Conservation (phyloP, 2,888 invertebrate species). For the Trichacis sp. region DNA sequence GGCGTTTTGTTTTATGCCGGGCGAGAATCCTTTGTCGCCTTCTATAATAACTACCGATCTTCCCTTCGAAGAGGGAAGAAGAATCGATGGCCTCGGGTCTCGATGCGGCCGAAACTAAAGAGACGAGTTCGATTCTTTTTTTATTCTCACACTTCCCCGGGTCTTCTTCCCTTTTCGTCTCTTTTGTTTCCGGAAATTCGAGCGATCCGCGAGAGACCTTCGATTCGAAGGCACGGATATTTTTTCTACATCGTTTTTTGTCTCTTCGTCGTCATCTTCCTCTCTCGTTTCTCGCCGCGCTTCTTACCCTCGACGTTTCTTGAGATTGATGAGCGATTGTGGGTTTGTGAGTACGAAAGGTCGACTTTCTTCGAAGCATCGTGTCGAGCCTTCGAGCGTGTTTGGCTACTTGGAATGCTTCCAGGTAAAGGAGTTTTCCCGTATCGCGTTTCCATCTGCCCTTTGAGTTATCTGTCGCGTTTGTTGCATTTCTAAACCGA, state of each 20-base stretch:
- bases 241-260: slow-evolving; percentile 33
- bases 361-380: slow-evolving; percentile 20
- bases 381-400: slow-evolving; percentile 8
- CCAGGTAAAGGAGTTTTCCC: not conserved
- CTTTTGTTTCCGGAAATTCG: slow-evolving; percentile 39
- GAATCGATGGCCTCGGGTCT: slow-evolving; percentile 44
- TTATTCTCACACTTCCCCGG: not conserved
- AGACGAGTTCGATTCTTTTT: slow-evolving; percentile 21
- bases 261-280: slow-evolving; percentile 28
- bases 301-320: slow-evolving; percentile 24
- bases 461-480: not conserved
- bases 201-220: slow-evolving; percentile 42
- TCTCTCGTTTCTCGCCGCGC: slow-evolving; percentile 21
- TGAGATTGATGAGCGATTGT: slow-evolving; percentile 16
- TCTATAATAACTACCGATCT: slow-evolving; percentile 44
- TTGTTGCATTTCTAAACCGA: slow-evolving; percentile 13
- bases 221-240: slow-evolving; percentile 45
- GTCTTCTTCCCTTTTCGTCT: slow-evolving; percentile 17
- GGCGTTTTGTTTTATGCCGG: slow-evolving; percentile 41
- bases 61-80: slow-evolving; percentile 41
- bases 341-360: slow-evolving; percentile 15
- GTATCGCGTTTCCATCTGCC: not conserved
- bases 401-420: not conserved
- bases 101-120: slow-evolving; percentile 40
- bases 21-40: slow-evolving; percentile 38